Evolutionary conservation across 2,797 vertebrate species (phyloP), one percentile per base, ranked within the genome.

Genomic region (Poeciliopsis gracilis): DNA sequence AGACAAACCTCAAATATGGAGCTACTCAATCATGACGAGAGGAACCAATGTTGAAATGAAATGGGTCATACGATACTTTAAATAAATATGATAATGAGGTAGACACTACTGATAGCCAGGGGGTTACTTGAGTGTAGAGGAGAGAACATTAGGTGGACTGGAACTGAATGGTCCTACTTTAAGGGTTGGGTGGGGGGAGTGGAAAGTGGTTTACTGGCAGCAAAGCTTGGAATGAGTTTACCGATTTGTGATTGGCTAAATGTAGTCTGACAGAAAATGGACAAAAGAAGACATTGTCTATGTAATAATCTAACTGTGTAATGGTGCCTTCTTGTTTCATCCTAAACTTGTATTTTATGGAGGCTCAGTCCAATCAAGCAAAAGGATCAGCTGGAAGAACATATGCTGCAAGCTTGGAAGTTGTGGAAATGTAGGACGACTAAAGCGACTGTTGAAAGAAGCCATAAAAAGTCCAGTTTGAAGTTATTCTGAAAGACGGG

Each of bases 31-130:
- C 95, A 94, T 93, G 91, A 91, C 87, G 72, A 87, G 85, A 84
- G 75, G 90, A 93, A 87, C 77, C 89, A 82, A 83, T 88, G 91
- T 90, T 88, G 85, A 90, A 95, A 93, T 89, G 85, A 95, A 95
- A 93, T 96, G 94, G 95, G 95, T 96, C 94, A 95, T 87, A 86
- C 78, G 90, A 88, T 94, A 90, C 95, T 95, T 95, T 95, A 95
- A 96, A 95, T 95, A 96, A 96, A 95, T 95, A 96, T 96, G 94
- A 93, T 95, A 95, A 96, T 95, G 92, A 95, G 92, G 91, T 86
- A 93, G 94, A 93, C 92, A 78, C 84, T 66, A 77, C 72, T 67
- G 41, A 88, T 87, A 80, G 93, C 94, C 87, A 30, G 11, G 87
- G 93, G 87, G 82, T 91, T 93, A 92, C 93, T 93, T 94, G 90